Evolutionary conservation across 2,797 vertebrate species (phyloP), one percentile per base, ranked within the genome.

Genomic region (Mareca strepera): DNA sequence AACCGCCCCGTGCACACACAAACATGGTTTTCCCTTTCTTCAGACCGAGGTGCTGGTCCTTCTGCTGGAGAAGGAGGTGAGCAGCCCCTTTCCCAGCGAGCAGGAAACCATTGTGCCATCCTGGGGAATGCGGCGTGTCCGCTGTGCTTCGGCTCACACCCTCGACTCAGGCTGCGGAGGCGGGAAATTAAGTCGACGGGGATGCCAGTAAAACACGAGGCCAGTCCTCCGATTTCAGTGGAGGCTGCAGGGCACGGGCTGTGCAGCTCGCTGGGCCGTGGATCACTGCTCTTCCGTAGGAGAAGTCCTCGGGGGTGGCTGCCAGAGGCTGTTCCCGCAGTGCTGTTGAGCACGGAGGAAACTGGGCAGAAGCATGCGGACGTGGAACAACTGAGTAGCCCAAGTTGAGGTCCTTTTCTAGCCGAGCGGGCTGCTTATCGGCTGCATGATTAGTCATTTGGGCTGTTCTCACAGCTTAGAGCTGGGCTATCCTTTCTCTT

Each of bases 401-500:
- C 70, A 90, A 83, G 76, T 70, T 88, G 46, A 86, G 28, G 28
- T 76, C 46, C 86, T 68, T 77, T 58, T 88, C 63, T 92, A 74
- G 10, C 59, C 70, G 17, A 82, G 20, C 18, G 66, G 84, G 63
- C 52, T 87, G 50, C 88, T 91, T 73, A 91, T 94, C 92, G 82
- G 7, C 52, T 76, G 43, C 8, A 2, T 74, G 46, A 82, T 93
- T 88, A 90, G 35, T 91, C 59, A 76, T 43, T 39, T 82, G 67
- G 41, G 68, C 41, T 81, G 31, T 82, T 82, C 92, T 80, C 48
- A 58, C 9, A 9, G 44, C 74, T 82, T 50, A 29, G 41, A 90
- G 39, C 31, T 74, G 31, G 15, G 21, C 76, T 97, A 62, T 66
- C 63, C 63, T 79, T 90, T 93, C 26, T 91, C 26, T 88, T 88